Evolutionary conservation across 2,113 vertebrate genomes (phyloP).

Genomic region (chimpanzee (Pan troglodytes)): NHGRI_mPanTro3-v2.1_pri NC_072414.2:48376001-48376500

Average conservation of each 20-base stretch:
- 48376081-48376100: not conserved
- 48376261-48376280: not conserved
- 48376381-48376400: not conserved
- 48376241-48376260: not conserved
- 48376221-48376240: not conserved
- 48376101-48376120: not conserved
- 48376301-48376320: not conserved
- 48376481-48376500: not conserved
- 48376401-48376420: not conserved
- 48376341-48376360: not conserved
- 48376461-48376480: not conserved
- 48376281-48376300: not conserved
- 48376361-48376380: not conserved
- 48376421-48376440: not conserved
- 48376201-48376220: not conserved
- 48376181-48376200: not conserved
- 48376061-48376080: not conserved
- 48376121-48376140: not conserved
- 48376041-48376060: not conserved
- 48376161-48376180: not conserved
- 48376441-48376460: not conserved
- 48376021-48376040: not conserved
- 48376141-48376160: not conserved
- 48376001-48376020: not conserved
- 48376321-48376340: not conserved